Conservation (phyloP, 2,113 vertebrate genomes). For the Bolborhynchus lineola region DNA sequence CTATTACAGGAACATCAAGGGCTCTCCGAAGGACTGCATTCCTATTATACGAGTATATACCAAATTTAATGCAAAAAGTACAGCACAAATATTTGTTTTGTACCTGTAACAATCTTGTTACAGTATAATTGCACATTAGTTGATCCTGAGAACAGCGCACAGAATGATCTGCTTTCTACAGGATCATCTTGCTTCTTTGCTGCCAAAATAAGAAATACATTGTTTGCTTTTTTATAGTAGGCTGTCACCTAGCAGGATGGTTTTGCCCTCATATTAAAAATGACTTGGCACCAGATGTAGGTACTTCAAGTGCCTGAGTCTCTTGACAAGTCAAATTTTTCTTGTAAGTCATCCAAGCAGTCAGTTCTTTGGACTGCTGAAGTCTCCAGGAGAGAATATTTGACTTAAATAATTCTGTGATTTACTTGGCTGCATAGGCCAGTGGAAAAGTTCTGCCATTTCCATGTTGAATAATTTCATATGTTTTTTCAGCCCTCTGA, state of each 20-base stretch:
- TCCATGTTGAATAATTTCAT: not conserved
- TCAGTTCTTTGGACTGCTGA: not conserved
- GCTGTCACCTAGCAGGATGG: not conserved
- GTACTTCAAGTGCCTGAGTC: not conserved
- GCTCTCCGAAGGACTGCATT: not conserved
- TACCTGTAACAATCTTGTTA: not conserved
- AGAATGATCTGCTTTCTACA: not conserved
- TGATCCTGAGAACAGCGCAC: not conserved
- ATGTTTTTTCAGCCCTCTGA: not conserved
- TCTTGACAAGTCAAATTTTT: not conserved
- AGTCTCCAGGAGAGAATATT: not conserved
- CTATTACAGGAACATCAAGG: not conserved
- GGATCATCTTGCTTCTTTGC: not conserved
- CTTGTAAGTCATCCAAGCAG: not conserved
- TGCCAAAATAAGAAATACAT: not conserved
- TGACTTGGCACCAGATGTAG: not conserved
- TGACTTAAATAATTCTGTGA: not conserved
- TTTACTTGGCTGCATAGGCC: not conserved
- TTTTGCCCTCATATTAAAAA: not conserved
- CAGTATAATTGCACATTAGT: not conserved
- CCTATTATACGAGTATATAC: not conserved
- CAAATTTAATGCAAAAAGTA: not conserved
- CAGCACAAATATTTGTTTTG: not conserved
- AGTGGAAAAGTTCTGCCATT: not conserved
- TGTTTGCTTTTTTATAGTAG: not conserved